Evolutionary conservation across 2,888 invertebrate species (phyloP), one percentile per base, ranked within the genome.

Genomic region (Isotomurus palustris): DNA sequence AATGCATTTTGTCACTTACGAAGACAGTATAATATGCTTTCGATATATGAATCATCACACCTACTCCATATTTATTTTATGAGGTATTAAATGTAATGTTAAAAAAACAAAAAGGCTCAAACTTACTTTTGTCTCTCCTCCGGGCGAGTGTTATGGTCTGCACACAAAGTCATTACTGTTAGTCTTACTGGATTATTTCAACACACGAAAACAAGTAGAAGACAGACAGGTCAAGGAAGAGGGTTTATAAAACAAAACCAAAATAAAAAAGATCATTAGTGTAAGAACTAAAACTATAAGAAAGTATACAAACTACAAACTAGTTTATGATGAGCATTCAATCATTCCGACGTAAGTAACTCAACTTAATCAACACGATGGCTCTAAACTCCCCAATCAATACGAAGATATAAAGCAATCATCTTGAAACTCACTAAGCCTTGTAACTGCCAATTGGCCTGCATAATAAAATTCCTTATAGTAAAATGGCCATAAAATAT

Each of bases 101-200:
- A 35, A 28, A 41, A 50, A 51, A 41, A 40, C 38, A 50, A 35
- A 54, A 44, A 44, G 5, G 19, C 43, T 19, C 28, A 51, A 54
- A 87, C 88, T 88, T 84, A 88, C 88, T 88, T 88, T 79, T 88
- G 87, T 75, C 87, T 82, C 78, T 88, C 87, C 78, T 87, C 87
- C 82, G 87, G 80, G 76, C 67, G 63, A 50, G 68, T 50, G 60
- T 67, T 64, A 60, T 68, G 67, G 69, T 67, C 66, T 69, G 67
- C 65, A 68, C 67, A 67, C 65, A 68, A 68, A 67, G 68, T 68
- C 55, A 66, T 62, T 59, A 70, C 61, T 53, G 70, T 68, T 70
- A 70, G 66, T 70, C 64, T 65, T 65, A 70, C 67, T 66, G 56
- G 54, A 29, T 53, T 45, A 45, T 22, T 28, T 54, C 48, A 29